Conservation (phyloP, 1,140 invertebrate species). For the Pemphigus obesinymphae region DNA sequence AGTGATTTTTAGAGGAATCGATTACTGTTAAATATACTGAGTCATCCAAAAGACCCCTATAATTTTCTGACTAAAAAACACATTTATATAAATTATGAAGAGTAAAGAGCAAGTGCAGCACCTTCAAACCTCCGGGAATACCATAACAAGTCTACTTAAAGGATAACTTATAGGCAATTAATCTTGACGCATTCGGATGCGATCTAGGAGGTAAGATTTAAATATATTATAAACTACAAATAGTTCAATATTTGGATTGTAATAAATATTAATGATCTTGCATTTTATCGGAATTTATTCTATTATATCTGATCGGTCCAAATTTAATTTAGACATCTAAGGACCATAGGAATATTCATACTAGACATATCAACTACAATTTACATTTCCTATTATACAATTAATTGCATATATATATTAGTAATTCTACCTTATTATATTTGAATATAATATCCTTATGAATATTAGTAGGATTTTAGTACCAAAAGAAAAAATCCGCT, state of each 20-base stretch:
- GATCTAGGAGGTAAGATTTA: neutral
- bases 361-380: too few species aligned
- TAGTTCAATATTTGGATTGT: neutral
- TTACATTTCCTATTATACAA: too few species aligned
- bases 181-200: neutral
- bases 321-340: too few species aligned
- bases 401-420: too few species aligned
- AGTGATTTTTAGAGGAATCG: too few species aligned
- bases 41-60: neutral
- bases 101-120: neutral
- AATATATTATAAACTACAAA: neutral
- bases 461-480: too few species aligned
- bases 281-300: neutral
- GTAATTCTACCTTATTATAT: too few species aligned
- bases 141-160: neutral
- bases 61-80: neutral
- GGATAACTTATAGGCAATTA: constrained; percentile 6
- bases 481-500: too few species aligned
- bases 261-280: neutral
- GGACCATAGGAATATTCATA: too few species aligned
- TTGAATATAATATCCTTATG: too few species aligned
- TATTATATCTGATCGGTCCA: too few species aligned
- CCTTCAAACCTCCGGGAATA: neutral
- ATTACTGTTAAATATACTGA: neutral
- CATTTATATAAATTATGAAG: neutral